Evolutionary conservation across 2,113 vertebrate species (phyloP).

Genomic region (Crotalus helleri): DNA sequence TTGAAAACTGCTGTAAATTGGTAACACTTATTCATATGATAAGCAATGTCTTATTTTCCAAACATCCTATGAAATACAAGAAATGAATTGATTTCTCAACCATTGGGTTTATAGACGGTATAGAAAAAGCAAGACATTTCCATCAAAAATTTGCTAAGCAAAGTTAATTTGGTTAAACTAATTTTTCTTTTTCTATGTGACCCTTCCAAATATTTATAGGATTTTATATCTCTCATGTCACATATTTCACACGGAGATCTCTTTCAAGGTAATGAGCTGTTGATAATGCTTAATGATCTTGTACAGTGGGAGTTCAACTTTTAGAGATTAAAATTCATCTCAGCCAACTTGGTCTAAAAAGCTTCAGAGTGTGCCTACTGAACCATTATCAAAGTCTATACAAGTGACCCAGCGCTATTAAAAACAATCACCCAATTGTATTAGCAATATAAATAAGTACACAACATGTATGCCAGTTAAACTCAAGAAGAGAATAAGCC

Average conservation of each 20-base stretch:
- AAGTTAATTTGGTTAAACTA: neutral
- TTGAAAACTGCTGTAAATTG: neutral
- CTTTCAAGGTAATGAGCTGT: constrained; percentile 22
- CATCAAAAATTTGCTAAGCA: neutral
- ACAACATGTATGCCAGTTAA: neutral
- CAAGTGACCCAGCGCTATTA: neutral
- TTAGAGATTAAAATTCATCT: constrained; percentile 15
- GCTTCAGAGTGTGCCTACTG: neutral
- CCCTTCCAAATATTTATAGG: neutral
- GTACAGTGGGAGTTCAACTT: neutral
- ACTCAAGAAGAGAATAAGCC: neutral
- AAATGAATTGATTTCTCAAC: neutral
- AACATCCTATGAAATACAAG: neutral
- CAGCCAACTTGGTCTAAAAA: neutral
- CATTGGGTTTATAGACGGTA: neutral
- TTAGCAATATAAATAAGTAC: neutral
- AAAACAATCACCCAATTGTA: neutral
- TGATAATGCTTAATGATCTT: constrained; percentile 30
- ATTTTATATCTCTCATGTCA: neutral
- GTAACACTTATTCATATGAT: rapidly evolving
- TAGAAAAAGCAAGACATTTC: neutral
- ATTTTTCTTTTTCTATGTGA: neutral
- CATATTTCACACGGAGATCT: constrained; percentile 11
- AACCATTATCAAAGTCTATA: neutral
- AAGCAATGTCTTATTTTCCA: neutral